Evolutionary conservation across 2,113 vertebrate genomes (phyloP).

Genomic region (Vanacampus margaritifer): DNA sequence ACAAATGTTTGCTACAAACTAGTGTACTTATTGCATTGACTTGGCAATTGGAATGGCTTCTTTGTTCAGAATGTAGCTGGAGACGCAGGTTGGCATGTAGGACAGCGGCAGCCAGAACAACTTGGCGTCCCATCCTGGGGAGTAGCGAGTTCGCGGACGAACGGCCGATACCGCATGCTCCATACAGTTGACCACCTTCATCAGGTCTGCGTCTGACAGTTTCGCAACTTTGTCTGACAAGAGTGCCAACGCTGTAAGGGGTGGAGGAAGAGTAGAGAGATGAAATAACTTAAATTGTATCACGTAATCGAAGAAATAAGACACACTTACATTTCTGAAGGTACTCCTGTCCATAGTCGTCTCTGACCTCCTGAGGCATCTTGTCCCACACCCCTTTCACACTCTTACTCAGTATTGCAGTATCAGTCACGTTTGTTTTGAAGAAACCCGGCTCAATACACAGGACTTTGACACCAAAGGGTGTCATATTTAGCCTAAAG

Average conservation of each 20-base stretch:
- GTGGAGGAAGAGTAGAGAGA: not conserved
- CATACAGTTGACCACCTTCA: constrained; percentile 80
- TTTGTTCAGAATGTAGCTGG: constrained; percentile 62
- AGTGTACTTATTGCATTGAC: constrained; percentile 15
- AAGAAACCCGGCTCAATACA: constrained; percentile 78
- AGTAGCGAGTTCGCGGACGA: constrained; percentile 75
- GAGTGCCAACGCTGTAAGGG: constrained; percentile 48
- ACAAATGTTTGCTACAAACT: not conserved
- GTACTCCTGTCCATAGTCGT: constrained; percentile 69
- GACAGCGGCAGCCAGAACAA: constrained; percentile 79
- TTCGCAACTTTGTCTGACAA: constrained; percentile 57
- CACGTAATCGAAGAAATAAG: too few species aligned
- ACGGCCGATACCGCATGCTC: constrained; percentile 79
- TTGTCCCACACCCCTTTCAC: constrained; percentile 64
- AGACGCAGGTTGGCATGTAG: constrained; percentile 72
- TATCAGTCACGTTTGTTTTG: constrained; percentile 65
- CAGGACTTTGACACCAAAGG: constrained; percentile 81
- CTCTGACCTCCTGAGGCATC: constrained; percentile 67
- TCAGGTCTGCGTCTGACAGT: constrained; percentile 69
- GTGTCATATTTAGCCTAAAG: constrained; percentile 71
- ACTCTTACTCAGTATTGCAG: constrained; percentile 42
- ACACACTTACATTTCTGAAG: constrained; percentile 45
- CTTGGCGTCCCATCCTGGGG: constrained; percentile 83
- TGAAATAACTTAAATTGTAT: not conserved
- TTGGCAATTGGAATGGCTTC: constrained; percentile 58